Evolutionary conservation across 1,140 invertebrate genomes (phyloP).

Genomic region (Nilaparvata lugens): DNA sequence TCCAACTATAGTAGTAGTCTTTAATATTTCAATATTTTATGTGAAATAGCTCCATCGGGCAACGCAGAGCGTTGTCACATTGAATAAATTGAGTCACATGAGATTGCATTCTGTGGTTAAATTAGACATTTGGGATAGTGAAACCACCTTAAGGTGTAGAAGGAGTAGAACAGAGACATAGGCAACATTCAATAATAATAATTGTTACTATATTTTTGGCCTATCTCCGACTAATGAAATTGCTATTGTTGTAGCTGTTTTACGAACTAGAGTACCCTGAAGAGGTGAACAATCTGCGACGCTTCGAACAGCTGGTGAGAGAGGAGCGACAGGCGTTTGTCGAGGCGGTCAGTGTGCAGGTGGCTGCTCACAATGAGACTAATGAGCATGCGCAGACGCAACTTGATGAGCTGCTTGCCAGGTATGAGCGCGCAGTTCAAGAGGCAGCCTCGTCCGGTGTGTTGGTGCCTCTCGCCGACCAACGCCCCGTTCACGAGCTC

Average conservation of each 20-base stretch:
- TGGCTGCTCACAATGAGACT: background rate
- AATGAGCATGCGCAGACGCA: too few species aligned
- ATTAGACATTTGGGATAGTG: too few species aligned
- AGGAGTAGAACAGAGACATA: too few species aligned
- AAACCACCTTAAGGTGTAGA: too few species aligned
- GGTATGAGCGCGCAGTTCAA: slow-evolving; percentile 36
- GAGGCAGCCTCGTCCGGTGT: slow-evolving; percentile 52
- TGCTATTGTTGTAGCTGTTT: slow-evolving; percentile 49
- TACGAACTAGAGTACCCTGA: slow-evolving; percentile 60
- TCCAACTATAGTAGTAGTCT: too few species aligned
- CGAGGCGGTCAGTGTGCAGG: slow-evolving; percentile 26
- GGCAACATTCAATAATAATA: background rate
- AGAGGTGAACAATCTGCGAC: slow-evolving; percentile 49
- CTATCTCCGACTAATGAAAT: background rate
- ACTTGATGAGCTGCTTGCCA: slow-evolving; percentile 2
- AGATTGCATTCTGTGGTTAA: too few species aligned
- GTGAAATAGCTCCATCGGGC: too few species aligned
- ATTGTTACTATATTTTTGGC: background rate
- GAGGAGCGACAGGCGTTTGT: slow-evolving; percentile 42
- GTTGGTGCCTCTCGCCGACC: slow-evolving; percentile 38
- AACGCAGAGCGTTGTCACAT: too few species aligned
- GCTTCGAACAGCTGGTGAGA: slow-evolving; percentile 41
- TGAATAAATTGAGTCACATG: too few species aligned
- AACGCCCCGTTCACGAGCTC: slow-evolving; percentile 37
- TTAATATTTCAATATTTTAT: too few species aligned